Base-by-base conservation (phyloP, 2,797 vertebrate species). In the Acanthopagrus latus region DNA sequence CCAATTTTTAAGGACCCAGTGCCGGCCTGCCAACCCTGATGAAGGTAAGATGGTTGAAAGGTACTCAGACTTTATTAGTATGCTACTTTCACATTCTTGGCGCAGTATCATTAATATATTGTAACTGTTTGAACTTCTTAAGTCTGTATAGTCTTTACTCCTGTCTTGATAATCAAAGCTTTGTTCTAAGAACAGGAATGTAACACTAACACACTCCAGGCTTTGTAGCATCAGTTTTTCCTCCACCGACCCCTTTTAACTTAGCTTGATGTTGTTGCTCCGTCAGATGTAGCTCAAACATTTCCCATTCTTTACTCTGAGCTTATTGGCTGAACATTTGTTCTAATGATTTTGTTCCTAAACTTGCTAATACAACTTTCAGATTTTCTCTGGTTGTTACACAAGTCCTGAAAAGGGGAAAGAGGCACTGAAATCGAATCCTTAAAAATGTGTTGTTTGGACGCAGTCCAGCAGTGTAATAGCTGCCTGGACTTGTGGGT, bases 391-490 rank as follows among this genome's bases (percentile, higher is more conserved):
- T 80, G 75, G 54, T 62, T 70, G 58, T 75, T 90, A 56, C 59
- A 84, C 66, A 72, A 86, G 44, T 82, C 89, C 82, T 80, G 76
- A 86, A 90, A 81, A 71, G 74, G 75, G 85, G 77, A 86, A 86
- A 83, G 78, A 89, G 73, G 75, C 88, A 80, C 81, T 94, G 94
- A 95, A 95, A 95, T 88, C 10, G 76, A 95, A 95, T 93, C 94
- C 93, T 87, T 90, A 94, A 95, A 95, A 95, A 95, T 95, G 92
- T 91, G 92, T 91, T 76, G 91, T 75, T 93, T 96, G 95, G 94
- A 91, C 65, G 1, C 60, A 29, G 81, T 94, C 93, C 94, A 94
- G 78, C 64, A 10, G 78, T 58, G 86, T 92, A 93, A 94, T 92
- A 86, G 92, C 88, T 87, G 88, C 90, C 93, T 84, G 78, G 81